Base-by-base conservation (phyloP, 2,888 invertebrate genomes). In the Perdita meconis region DNA sequence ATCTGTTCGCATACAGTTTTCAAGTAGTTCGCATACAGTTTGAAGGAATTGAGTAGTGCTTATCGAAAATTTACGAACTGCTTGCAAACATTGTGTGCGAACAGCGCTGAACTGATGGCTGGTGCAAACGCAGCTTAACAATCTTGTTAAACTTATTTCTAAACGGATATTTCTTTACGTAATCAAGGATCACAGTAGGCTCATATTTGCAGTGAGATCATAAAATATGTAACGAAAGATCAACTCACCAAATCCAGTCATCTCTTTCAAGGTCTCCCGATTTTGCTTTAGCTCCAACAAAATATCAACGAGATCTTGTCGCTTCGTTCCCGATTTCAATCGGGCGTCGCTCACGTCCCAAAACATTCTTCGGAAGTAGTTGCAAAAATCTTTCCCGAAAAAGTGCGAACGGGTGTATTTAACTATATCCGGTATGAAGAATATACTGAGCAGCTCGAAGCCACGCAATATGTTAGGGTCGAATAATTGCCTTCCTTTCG, bases 231-330 rank as follows among this genome's bases (percentile, higher is more conserved):
- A n/a, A n/a, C 13, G 19, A 44, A 8, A 16, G 1, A 0, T 2
- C 10, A 22, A 74, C 84, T 76, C 47, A 88, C 89, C 60, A 51
- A 84, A 83, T 26, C 61, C 77, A 0, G n/a, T 50, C 1, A 80
- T 8, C 10, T 84, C 80, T 0, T 76, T n/a, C 30, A 76, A 69
- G 0, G 56, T 70, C 26, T 84, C 73, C 19, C 86, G 59, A 16
- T 61, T 85, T 1, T 91, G 88, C 36, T 91, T 93, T 4, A 94
- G 72, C 1, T 92, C 90, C 40, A 94, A 87, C 12, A 94, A 83
- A 3, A 93, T 82, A 80, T 94, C 94, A 30, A 94, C 92, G 0
- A 94, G 90, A 42, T 93, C 92, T 50, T 92, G 90, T 22, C 93
- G 88, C 0, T 88, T 90, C 6, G 87, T 77, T 5, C 93, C 93